Conservation (phyloP, 2,888 invertebrate genomes). For the Steinernema hermaphroditum region DNA sequence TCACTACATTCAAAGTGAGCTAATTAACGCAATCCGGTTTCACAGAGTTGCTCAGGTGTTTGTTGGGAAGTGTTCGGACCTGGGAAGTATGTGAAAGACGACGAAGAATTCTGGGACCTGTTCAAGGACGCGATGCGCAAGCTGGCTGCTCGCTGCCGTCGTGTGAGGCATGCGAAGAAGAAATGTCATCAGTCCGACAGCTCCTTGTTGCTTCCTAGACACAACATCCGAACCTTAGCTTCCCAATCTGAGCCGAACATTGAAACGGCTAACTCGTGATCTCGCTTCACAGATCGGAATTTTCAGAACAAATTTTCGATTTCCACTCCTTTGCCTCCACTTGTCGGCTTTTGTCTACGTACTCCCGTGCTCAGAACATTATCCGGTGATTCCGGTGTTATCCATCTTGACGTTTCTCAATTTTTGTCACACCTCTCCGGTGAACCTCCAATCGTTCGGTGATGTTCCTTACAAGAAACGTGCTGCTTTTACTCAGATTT, state of each 20-base stretch:
- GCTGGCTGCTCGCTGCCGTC: slow-evolving; percentile 62
- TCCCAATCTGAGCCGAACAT: neutral
- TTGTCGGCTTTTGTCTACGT: slow-evolving; percentile 16
- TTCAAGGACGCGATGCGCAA: slow-evolving; percentile 66
- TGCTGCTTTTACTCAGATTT: slow-evolving; percentile 13
- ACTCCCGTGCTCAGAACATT: slow-evolving; percentile 24
- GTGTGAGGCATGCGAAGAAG: slow-evolving; percentile 65
- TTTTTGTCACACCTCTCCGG: slow-evolving; percentile 8
- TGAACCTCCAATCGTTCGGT: slow-evolving; percentile 16
- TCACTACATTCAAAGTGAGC: slow-evolving; percentile 64
- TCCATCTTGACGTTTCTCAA: too few species aligned
- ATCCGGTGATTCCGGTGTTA: slow-evolving; percentile 22
- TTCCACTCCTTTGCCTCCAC: neutral
- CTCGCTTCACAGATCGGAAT: neutral
- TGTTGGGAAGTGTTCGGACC: slow-evolving; percentile 56
- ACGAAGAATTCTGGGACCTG: slow-evolving; percentile 65
- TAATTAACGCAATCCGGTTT: neutral
- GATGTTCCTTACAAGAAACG: neutral
- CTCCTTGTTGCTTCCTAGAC: neutral
- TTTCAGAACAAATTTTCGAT: neutral
- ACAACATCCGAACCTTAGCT: neutral
- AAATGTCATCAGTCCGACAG: slow-evolving; percentile 33
- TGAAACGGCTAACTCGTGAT: neutral
- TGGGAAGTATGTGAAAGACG: slow-evolving; percentile 49
- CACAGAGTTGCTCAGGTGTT: slow-evolving; percentile 57